These are phyloP conservation scores for Myotis findleyi DNA, from an alignment of 2,797 vertebrate genomes.

Conservation along the genomic window DNA sequence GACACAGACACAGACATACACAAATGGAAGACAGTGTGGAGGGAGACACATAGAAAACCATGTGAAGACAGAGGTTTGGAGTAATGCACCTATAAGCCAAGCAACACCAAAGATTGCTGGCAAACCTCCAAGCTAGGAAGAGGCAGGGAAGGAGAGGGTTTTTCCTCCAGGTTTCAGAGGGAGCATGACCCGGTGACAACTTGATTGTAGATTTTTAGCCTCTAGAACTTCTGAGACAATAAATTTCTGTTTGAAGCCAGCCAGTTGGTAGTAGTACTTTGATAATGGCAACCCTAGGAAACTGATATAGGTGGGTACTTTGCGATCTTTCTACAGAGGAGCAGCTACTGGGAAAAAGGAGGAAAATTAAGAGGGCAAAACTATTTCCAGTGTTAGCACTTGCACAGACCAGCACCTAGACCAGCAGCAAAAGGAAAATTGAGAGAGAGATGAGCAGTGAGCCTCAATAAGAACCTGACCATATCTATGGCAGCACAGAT, in stretches of 20 bases:
- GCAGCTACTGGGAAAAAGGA: background rate
- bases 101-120: background rate
- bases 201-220: background rate
- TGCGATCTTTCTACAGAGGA: background rate
- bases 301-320: fast-evolving
- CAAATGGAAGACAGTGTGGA: background rate
- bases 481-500: background rate
- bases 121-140: background rate
- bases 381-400: background rate
- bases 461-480: background rate
- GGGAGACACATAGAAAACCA: background rate
- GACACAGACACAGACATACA: background rate
- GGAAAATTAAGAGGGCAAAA: background rate
- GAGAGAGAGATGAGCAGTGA: background rate
- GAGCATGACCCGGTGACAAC: background rate
- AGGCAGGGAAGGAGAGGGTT: background rate
- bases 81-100: fast-evolving
- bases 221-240: background rate
- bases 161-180: background rate
- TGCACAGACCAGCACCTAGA: background rate
- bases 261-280: background rate
- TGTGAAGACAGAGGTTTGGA: background rate
- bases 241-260: background rate
- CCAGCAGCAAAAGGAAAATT: background rate
- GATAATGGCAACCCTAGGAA: background rate